Evolutionary conservation across 1,140 invertebrate genomes (phyloP).

Genomic region (Atopsyche davidsoni): DNA sequence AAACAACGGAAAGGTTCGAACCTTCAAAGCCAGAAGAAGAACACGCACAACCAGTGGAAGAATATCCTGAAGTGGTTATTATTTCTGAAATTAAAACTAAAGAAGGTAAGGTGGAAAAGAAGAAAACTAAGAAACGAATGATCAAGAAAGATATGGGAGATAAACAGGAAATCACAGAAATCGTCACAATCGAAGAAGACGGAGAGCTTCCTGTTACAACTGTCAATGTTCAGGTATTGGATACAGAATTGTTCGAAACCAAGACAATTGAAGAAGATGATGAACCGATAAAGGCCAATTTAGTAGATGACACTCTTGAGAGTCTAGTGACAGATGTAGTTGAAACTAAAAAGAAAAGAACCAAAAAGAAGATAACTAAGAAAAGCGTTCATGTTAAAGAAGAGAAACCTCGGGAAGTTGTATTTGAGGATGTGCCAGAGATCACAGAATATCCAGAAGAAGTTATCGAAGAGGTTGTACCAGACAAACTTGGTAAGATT

Average conservation of each 20-base stretch:
- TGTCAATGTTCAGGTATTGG: conserved; percentile 30
- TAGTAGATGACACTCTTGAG: no score
- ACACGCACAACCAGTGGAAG: conserved; percentile 2
- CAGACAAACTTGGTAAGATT: conserved; percentile 28
- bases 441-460: conserved; percentile 32
- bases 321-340: conserved; percentile 18
- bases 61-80: conserved; percentile 22
- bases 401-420: no score
- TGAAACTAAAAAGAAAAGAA: conserved; percentile 16
- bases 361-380: conserved; percentile 24
- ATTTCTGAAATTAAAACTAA: conserved; percentile 38
- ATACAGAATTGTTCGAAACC: conserved; percentile 1
- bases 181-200: conserved; percentile 39
- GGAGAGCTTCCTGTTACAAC: conserved; percentile 34
- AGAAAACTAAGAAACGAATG: conserved; percentile 30
- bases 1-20: conserved; percentile 7
- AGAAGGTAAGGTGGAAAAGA: conserved; percentile 31
- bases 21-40: conserved; percentile 1
- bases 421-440: conserved; percentile 22
- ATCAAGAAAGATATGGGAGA: conserved; percentile 34
- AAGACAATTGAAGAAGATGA: conserved; percentile 16
- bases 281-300: no score
- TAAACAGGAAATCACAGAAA: conserved; percentile 36
- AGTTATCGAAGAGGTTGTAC: conserved; percentile 33
- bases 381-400: no score